These are phyloP conservation scores for Apamea epomidion DNA, from an alignment of 2,888 invertebrate genomes.

Conservation along the genomic window DNA sequence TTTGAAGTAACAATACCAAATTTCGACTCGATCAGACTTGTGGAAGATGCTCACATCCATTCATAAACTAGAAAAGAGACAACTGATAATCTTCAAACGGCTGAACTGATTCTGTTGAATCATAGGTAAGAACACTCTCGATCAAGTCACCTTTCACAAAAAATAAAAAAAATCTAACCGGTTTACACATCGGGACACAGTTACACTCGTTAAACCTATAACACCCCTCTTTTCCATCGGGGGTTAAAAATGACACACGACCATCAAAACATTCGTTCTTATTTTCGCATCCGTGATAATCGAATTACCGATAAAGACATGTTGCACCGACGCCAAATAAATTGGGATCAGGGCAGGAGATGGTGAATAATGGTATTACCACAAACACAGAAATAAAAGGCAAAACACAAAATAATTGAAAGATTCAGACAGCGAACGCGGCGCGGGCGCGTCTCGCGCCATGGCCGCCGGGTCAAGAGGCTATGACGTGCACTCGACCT, in stretches of 20 bases:
- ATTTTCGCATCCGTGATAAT: not conserved
- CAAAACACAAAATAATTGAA: constrained; percentile 62
- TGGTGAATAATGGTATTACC: not conserved
- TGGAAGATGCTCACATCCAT: not conserved
- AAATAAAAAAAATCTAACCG: no score
- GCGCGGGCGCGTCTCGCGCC: constrained; percentile 59
- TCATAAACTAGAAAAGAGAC: no score
- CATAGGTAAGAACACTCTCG: no score
- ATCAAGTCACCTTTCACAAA: no score
- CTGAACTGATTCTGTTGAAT: no score
- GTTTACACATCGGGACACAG: not conserved
- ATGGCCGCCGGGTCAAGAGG: constrained; percentile 82
- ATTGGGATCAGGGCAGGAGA: no score
- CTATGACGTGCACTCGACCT: constrained; percentile 85
- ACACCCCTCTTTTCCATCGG: not conserved
- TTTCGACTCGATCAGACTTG: not conserved
- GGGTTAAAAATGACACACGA: not conserved
- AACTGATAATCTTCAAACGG: no score
- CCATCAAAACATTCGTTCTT: not conserved
- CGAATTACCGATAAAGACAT: not conserved
- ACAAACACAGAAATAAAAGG: constrained; percentile 14
- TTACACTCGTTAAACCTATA: not conserved
- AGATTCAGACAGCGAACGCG: constrained; percentile 62
- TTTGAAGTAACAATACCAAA: not conserved
- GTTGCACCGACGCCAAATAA: no score